phyloP scores from a whole-genome alignment of 2,113 vertebrate genomes.

The Haemorhous mexicanus region DNA sequence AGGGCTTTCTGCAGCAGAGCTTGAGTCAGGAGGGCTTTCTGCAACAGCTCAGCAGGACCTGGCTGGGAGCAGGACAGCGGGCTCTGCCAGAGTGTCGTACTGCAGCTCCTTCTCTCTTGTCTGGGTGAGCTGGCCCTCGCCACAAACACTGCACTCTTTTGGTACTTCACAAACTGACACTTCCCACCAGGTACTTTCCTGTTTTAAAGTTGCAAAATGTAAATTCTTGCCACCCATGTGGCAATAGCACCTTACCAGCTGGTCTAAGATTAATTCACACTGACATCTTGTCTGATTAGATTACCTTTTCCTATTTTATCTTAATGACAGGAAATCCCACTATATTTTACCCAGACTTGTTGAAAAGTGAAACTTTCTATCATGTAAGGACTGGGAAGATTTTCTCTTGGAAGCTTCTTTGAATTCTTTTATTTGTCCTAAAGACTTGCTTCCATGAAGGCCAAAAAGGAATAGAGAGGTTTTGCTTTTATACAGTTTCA shows the following conservation, averaged over 20 bases:
- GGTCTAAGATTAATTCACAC: not conserved
- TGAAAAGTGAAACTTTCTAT: not conserved
- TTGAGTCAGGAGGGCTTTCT: not conserved
- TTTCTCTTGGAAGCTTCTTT: not conserved
- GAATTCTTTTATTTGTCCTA: not conserved
- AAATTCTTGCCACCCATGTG: not conserved
- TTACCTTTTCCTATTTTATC: not conserved
- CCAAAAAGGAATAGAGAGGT: not conserved
- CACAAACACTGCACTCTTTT: not conserved
- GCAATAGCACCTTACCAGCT: not conserved
- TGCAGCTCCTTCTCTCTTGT: not conserved
- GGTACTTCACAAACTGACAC: not conserved
- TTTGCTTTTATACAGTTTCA: not conserved
- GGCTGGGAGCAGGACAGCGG: not conserved
- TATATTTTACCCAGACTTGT: not conserved
- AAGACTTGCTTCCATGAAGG: not conserved
- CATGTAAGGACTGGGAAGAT: not conserved
- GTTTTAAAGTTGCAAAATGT: not conserved
- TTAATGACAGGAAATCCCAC: not conserved
- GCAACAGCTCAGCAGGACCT: not conserved
- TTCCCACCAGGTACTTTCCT: not conserved
- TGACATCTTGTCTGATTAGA: not conserved
- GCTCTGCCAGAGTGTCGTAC: fast-evolving
- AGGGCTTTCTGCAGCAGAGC: not conserved
- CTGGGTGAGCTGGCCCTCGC: not conserved